Percentiles rank a stretch among this genome's conserved stretches.
These are phyloP conservation scores for Lontra canadensis DNA, from an alignment of 2,113 vertebrate species.

Conservation along the genomic window DNA sequence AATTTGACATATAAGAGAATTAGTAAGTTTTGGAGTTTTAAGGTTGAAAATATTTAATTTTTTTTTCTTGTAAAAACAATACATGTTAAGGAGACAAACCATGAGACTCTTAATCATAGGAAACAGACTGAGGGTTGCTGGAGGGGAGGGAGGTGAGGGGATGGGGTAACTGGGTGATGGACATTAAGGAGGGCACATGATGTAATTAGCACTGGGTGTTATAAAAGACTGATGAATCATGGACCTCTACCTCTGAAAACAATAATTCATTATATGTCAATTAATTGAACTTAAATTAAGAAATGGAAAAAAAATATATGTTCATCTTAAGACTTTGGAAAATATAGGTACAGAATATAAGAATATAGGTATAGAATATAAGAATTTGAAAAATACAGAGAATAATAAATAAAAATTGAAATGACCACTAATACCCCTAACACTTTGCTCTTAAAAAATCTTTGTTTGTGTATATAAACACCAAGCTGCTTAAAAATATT, in stretches of 20 bases:
- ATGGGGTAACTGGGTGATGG: too few relatives aligned
- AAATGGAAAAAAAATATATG: neutral
- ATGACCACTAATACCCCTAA: neutral
- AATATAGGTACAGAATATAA: neutral
- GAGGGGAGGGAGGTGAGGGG: too few relatives aligned
- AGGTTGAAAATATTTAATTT: neutral
- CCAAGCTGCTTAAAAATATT: neutral
- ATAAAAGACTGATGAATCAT: too few relatives aligned
- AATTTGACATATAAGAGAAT: neutral
- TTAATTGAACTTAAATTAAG: too few relatives aligned
- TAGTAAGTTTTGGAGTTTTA: neutral
- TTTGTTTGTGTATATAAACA: neutral
- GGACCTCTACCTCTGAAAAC: too few relatives aligned
- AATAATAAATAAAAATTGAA: neutral
- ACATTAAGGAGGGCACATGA: too few relatives aligned
- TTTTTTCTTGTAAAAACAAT: neutral
- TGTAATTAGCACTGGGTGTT: too few relatives aligned
- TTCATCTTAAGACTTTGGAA: neutral
- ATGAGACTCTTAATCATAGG: too few relatives aligned
- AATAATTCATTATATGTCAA: too few relatives aligned
- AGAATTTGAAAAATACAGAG: neutral
- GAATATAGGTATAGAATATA: neutral
- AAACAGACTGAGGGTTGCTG: too few relatives aligned
- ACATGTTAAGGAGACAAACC: too few relatives aligned
- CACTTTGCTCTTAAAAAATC: neutral